These are phyloP conservation scores for Patella depressa DNA, from an alignment of 2,888 invertebrate species.

Conservation along the genomic window DNA sequence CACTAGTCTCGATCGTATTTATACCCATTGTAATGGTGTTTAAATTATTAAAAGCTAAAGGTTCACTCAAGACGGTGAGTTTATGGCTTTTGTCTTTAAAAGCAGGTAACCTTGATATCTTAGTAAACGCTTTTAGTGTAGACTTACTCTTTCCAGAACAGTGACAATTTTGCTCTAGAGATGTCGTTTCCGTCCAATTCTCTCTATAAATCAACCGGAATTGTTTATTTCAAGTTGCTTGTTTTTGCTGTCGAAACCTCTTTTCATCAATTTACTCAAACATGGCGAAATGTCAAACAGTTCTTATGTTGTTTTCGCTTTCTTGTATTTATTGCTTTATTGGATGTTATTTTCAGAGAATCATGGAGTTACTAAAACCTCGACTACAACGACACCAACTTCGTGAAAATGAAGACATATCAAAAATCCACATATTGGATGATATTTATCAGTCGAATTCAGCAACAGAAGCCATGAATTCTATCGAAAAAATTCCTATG, in stretches of 20 bases:
- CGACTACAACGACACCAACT: constrained; percentile 52
- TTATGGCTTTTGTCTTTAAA: background rate
- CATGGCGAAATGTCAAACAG: too few species aligned
- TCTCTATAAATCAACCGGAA: too few species aligned
- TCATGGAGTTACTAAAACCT: constrained; percentile 46
- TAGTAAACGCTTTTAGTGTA: too few species aligned
- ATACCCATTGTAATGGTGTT: constrained; percentile 58
- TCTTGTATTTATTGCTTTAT: background rate
- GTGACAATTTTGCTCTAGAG: too few species aligned
- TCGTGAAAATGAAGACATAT: constrained; percentile 51
- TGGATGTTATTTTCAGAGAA: constrained; percentile 40
- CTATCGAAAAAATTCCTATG: background rate
- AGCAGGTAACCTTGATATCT: too few species aligned
- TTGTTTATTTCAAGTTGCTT: too few species aligned
- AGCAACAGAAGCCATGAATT: background rate
- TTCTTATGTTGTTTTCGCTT: too few species aligned
- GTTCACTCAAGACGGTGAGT: constrained; percentile 48
- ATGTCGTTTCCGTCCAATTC: too few species aligned
- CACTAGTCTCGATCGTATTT: constrained; percentile 54
- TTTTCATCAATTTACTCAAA: too few species aligned
- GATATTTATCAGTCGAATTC: constrained; percentile 18
- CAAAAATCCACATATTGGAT: constrained; percentile 41
- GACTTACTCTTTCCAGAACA: too few species aligned
- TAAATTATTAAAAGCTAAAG: constrained; percentile 47
- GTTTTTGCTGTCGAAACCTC: too few species aligned